phyloP scores from a whole-genome alignment of 2,888 invertebrate genomes.

The Caenorhabditis panamensis region DNA sequence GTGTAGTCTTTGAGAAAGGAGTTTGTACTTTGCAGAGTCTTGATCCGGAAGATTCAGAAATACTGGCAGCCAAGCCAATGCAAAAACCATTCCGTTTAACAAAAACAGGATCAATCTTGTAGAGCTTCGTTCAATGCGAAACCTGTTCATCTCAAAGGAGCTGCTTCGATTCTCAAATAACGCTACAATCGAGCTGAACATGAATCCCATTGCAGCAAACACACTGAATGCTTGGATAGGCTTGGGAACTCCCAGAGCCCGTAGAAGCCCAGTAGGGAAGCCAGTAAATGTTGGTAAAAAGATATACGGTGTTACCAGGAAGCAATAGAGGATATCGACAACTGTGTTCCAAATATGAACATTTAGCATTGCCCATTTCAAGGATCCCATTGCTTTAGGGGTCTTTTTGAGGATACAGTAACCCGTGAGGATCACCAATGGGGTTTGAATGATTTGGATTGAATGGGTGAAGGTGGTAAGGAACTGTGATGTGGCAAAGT shows the following conservation, averaged over 20 bases:
- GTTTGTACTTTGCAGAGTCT: not conserved
- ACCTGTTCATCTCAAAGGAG: not conserved
- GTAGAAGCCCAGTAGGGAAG: not conserved
- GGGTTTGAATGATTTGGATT: not conserved
- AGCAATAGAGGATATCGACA: not conserved
- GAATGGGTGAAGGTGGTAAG: not conserved
- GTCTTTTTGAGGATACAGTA: not conserved
- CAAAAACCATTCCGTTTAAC: not conserved
- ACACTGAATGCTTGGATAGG: not conserved
- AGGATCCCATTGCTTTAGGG: too few relatives aligned
- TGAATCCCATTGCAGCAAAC: not conserved
- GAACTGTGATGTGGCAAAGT: not conserved
- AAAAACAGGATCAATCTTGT: not conserved
- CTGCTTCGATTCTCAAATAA: slow-evolving; percentile 5
- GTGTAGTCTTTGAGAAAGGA: not conserved
- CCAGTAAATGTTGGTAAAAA: not conserved
- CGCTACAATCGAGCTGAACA: not conserved
- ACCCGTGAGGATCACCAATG: not conserved
- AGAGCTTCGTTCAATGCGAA: not conserved
- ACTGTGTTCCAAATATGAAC: not conserved
- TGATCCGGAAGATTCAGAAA: not conserved
- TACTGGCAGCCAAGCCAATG: not conserved
- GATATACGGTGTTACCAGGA: not conserved
- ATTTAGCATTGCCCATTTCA: not conserved
- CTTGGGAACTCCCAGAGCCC: not conserved